phyloP scores from a whole-genome alignment of 2,888 invertebrate genomes.

The Apomyelois bistriatella region DNA sequence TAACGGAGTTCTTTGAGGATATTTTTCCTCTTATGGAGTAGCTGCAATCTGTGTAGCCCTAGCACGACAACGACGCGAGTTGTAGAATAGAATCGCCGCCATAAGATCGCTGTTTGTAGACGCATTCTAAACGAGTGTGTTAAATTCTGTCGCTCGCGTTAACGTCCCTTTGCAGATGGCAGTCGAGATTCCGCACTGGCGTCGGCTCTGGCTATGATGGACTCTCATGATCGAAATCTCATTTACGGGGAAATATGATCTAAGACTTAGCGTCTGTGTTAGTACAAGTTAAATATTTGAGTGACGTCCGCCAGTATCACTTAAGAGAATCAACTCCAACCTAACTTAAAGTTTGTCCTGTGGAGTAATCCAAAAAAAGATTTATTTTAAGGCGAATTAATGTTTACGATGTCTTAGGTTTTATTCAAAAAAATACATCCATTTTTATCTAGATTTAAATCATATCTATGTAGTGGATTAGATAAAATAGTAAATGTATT shows the following conservation, averaged over 20 bases:
- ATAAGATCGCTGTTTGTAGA: no score
- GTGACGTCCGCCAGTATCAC: constrained; percentile 23
- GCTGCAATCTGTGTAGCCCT: constrained; percentile 13
- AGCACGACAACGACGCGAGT: background rate
- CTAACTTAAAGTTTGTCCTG: no score
- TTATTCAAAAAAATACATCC: background rate
- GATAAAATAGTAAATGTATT: background rate
- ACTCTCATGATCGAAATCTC: constrained; percentile 17
- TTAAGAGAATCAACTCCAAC: background rate
- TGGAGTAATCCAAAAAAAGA: no score
- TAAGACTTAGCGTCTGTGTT: constrained; percentile 29
- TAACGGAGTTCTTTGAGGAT: constrained; percentile 55
- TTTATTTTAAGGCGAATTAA: background rate
- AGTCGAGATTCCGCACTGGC: no score
- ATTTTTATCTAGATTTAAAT: background rate
- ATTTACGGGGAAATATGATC: constrained; percentile 13
- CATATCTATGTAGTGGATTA: background rate
- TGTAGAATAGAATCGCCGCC: no score
- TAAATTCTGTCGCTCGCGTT: no score
- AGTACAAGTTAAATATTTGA: constrained; percentile 29
- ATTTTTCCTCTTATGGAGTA: constrained; percentile 49
- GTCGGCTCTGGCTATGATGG: background rate
- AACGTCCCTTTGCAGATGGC: no score
- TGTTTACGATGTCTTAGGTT: background rate
- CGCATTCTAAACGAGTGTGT: no score